Conservation (phyloP, 2,113 vertebrate species). For the Serilophus lunatus region DNA sequence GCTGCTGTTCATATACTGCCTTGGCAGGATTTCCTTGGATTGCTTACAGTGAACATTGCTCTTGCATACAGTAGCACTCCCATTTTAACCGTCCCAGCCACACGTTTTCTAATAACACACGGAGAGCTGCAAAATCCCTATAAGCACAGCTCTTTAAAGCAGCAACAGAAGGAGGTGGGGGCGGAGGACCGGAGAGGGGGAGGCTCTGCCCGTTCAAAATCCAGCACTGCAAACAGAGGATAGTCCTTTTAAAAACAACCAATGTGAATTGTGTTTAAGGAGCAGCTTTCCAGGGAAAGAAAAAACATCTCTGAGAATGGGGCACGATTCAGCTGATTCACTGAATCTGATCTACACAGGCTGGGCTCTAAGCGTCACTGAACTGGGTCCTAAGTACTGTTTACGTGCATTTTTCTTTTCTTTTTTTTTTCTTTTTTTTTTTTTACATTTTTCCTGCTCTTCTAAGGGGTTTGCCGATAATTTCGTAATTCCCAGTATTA, state of each 20-base stretch:
- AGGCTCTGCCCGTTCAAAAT: constrained; percentile 36
- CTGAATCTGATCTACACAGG: neutral
- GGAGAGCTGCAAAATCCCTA: constrained; percentile 69
- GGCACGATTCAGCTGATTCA: constrained; percentile 33
- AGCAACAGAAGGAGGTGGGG: constrained; percentile 49
- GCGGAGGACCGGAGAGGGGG: neutral
- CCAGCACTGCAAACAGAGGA: constrained; percentile 30
- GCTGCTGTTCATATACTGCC: constrained; percentile 87
- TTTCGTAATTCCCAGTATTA: neutral
- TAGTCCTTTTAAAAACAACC: constrained; percentile 45
- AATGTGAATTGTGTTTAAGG: constrained; percentile 31
- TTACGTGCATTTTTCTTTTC: neutral
- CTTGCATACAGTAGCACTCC: constrained; percentile 80
- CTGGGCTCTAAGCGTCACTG: neutral
- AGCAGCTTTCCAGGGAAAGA: constrained; percentile 51
- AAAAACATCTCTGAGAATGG: neutral
- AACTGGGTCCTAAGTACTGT: neutral
- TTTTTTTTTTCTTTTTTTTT: neutral
- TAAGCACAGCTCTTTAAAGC: constrained; percentile 60
- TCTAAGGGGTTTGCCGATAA: neutral
- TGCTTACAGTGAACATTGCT: constrained; percentile 83
- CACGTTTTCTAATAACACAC: constrained; percentile 77
- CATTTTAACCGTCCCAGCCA: constrained; percentile 78
- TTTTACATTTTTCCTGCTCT: neutral
- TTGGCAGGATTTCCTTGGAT: constrained; percentile 89